phyloP scores from a whole-genome alignment of 1,140 invertebrate genomes.

The Zaprionus davidi region DNA sequence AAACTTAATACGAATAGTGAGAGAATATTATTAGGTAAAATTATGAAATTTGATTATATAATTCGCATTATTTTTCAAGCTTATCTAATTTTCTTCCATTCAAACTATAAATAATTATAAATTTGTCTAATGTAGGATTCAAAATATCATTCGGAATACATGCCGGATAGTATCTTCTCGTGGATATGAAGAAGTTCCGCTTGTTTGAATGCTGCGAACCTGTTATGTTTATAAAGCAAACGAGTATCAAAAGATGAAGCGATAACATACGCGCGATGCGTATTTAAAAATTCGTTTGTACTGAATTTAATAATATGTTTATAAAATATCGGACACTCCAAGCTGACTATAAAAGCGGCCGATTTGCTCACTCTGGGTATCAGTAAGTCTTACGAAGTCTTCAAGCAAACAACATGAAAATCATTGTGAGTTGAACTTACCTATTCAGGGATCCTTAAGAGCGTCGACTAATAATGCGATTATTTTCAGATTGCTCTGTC shows the following conservation, averaged over 20 bases:
- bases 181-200: constrained; percentile 42
- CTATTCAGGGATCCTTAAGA: neutral
- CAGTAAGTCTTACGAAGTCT: constrained; percentile 68
- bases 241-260: constrained; percentile 16
- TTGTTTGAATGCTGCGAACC: constrained; percentile 28
- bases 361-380: constrained; percentile 32
- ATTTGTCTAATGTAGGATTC: neutral
- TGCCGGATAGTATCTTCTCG: constrained; percentile 17
- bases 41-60: too few relatives aligned
- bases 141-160: constrained; percentile 1
- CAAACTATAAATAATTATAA: too few relatives aligned
- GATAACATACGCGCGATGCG: constrained; percentile 13
- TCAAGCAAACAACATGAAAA: constrained; percentile 73
- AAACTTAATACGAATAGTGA: too few relatives aligned
- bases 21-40: too few relatives aligned
- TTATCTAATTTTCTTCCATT: too few relatives aligned
- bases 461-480: neutral
- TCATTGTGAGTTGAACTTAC: constrained; percentile 64
- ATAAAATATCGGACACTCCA: constrained; percentile 57
- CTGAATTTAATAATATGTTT: constrained; percentile 30
- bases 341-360: constrained; percentile 59
- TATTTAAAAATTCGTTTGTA: constrained; percentile 37
- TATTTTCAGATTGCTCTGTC: constrained; percentile 61
- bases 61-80: too few relatives aligned
- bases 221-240: constrained; percentile 42